phyloP scores from a whole-genome alignment of 1,140 invertebrate species.

The Diorhabda carinulata region DNA sequence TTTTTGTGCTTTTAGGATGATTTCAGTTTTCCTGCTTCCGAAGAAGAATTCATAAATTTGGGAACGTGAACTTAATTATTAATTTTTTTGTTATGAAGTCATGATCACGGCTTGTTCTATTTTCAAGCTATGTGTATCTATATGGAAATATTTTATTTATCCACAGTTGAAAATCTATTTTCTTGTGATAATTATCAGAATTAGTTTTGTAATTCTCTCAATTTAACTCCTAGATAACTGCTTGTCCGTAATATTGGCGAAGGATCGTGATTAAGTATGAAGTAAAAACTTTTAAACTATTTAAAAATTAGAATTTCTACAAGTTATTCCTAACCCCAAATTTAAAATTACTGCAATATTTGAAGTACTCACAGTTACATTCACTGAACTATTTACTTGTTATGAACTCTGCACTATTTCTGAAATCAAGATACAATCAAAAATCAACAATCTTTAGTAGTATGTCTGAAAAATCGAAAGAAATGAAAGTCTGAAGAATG shows the following conservation, averaged over 20 bases:
- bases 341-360: not conserved
- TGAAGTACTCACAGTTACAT: not conserved
- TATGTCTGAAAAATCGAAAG: conserved; percentile 14
- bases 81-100: too few species aligned
- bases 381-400: not conserved
- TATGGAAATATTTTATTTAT: too few species aligned
- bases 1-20: too few species aligned
- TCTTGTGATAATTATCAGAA: not conserved
- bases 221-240: not conserved
- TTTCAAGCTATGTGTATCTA: too few species aligned
- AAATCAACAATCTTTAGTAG: conserved; percentile 38
- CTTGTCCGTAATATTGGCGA: not conserved
- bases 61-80: too few species aligned
- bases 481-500: conserved; percentile 10
- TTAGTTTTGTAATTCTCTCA: not conserved
- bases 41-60: too few species aligned
- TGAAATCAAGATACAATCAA: conserved; percentile 32
- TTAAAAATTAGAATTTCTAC: not conserved
- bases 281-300: too few species aligned
- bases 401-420: conserved; percentile 3
- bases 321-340: not conserved
- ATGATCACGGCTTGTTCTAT: too few species aligned
- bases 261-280: too few species aligned
- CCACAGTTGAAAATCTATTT: not conserved
- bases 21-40: too few species aligned